Evolutionary conservation across 1,140 invertebrate species (phyloP).

Genomic region (Drosophila carrolli): DNA sequence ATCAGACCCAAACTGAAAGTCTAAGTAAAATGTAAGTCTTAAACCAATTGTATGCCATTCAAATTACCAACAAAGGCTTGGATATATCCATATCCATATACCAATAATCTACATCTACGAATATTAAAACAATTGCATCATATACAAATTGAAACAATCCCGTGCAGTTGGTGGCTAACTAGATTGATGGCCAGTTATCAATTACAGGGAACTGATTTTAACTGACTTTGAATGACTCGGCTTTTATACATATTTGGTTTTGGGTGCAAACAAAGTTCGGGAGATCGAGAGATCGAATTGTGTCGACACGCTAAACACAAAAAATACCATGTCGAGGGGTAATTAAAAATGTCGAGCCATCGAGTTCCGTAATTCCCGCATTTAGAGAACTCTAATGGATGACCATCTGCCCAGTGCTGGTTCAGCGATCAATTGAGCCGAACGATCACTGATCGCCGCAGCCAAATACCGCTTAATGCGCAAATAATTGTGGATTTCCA

Average conservation of each 20-base stretch:
- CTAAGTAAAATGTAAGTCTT: too few relatives aligned
- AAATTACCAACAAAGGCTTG: background rate
- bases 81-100: too few relatives aligned
- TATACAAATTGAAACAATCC: constrained; percentile 4
- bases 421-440: constrained; percentile 73
- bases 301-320: constrained; percentile 19
- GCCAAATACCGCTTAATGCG: constrained; percentile 66
- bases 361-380: constrained; percentile 21
- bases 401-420: constrained; percentile 26
- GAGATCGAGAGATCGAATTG: constrained; percentile 28
- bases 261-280: constrained; percentile 33
- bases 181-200: constrained; percentile 15
- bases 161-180: constrained; percentile 12
- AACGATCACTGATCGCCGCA: constrained; percentile 71
- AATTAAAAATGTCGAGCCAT: constrained; percentile 52
- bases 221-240: constrained; percentile 1
- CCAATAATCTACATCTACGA: background rate
- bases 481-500: constrained; percentile 63
- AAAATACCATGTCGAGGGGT: constrained; percentile 16
- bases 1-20: too few relatives aligned
- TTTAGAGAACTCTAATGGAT: constrained; percentile 50
- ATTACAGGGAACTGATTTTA: constrained; percentile 15
- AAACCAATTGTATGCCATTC: background rate
- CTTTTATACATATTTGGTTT: constrained; percentile 6
- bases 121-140: constrained; percentile 8